A percentile compares a stretch with the other conserved stretches of the same genome.
phyloP scores from a whole-genome alignment of 2,113 vertebrate species.

The Lontra canadensis region DNA sequence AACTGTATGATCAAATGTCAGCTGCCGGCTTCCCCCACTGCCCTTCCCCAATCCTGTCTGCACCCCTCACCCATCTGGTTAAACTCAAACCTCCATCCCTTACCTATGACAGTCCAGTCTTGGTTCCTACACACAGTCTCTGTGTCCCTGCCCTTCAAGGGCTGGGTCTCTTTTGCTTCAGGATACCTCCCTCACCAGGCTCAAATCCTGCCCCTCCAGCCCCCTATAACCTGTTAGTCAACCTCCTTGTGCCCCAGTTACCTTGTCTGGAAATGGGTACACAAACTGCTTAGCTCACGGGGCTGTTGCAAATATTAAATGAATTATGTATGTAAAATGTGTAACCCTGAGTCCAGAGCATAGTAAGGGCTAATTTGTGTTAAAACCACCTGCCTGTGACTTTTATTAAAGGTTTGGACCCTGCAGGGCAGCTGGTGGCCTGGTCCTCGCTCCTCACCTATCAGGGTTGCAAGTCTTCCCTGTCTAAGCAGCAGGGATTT shows the following conservation, averaged over 20 bases:
- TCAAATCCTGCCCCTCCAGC: not conserved
- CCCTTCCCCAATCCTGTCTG: not conserved
- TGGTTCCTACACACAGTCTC: no score
- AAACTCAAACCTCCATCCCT: no score
- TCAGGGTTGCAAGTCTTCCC: not conserved
- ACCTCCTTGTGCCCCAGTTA: not conserved
- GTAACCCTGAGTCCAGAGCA: accelerated
- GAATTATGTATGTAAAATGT: accelerated
- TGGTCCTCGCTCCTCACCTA: not conserved
- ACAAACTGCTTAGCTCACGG: not conserved
- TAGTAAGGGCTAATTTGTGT: not conserved
- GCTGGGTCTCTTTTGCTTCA: no score
- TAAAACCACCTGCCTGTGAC: not conserved
- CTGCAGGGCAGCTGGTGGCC: not conserved
- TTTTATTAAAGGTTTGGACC: not conserved
- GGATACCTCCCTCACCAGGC: not conserved
- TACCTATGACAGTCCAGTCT: no score
- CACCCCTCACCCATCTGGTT: not conserved
- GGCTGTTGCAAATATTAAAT: not conserved
- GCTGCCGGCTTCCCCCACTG: no score
- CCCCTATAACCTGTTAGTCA: not conserved
- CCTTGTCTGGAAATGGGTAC: not conserved
- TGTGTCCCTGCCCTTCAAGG: accelerated
- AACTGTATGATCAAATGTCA: not conserved
- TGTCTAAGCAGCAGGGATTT: not conserved